Percentiles rank a stretch among this genome's conserved stretches.
These are phyloP conservation scores for Dicrurus megarhynchus DNA, from an alignment of 2,113 vertebrate species.

Conservation along the genomic window DNA sequence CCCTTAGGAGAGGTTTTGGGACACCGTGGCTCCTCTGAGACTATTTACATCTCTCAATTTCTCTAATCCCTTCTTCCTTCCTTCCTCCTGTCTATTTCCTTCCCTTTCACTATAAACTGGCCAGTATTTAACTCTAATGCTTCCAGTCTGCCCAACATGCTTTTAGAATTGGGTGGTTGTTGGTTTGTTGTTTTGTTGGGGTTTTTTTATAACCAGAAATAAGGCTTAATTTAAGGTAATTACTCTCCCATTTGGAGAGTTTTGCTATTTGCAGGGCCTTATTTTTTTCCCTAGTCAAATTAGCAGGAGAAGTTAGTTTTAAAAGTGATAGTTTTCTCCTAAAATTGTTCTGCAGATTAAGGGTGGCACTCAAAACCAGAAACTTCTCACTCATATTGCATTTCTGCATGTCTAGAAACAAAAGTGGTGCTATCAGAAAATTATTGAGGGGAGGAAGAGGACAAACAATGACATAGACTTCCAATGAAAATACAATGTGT, in stretches of 20 bases:
- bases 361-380: background rate
- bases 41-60: constrained; percentile 74
- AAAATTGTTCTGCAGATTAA: constrained; percentile 54
- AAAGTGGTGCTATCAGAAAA: background rate
- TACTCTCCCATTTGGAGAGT: constrained; percentile 51
- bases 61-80: constrained; percentile 72
- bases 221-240: constrained; percentile 77
- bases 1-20: constrained; percentile 64
- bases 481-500: background rate
- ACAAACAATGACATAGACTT: background rate
- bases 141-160: constrained; percentile 33
- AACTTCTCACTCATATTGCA: background rate
- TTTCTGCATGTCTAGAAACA: background rate
- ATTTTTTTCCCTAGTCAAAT: constrained; percentile 51
- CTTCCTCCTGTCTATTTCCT: constrained; percentile 69
- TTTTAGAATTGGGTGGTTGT: constrained; percentile 22
- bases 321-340: constrained; percentile 61
- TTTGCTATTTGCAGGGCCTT: constrained; percentile 71
- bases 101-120: constrained; percentile 45
- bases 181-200: background rate
- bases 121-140: constrained; percentile 29
- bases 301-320: constrained; percentile 52
- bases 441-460: background rate
- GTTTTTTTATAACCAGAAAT: constrained; percentile 71
- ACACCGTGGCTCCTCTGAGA: constrained; percentile 75